Percentiles rank a stretch among this genome's conserved stretches.
Evolutionary conservation across 1,140 invertebrate species (phyloP).

Genomic region (Anastatus disparis): DNA sequence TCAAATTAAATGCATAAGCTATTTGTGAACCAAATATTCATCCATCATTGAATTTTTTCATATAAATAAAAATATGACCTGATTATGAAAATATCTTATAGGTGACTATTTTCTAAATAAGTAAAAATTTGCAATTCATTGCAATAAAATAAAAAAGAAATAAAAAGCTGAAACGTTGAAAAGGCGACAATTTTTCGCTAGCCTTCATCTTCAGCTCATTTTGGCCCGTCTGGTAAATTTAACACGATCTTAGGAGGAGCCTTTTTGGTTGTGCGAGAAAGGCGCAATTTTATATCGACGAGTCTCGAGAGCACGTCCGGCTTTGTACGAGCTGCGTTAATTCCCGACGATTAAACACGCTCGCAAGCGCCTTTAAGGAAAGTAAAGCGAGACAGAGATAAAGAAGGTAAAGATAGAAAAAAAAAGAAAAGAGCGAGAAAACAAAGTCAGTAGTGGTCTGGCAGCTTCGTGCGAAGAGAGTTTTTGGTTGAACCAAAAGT

Average conservation of each 20-base stretch:
- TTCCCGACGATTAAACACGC: conserved; percentile 51
- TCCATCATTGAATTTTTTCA: too few species aligned
- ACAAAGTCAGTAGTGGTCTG: not conserved
- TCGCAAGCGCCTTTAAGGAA: conserved; percentile 25
- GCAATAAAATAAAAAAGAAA: too few species aligned
- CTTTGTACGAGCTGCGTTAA: conserved; percentile 54
- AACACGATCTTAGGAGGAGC: too few species aligned
- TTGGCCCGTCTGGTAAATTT: not conserved
- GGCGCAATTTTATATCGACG: conserved; percentile 5
- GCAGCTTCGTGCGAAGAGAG: not conserved
- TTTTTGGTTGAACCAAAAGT: conserved; percentile 20
- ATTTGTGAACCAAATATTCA: too few species aligned
- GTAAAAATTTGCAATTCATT: too few species aligned
- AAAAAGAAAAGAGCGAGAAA: not conserved
- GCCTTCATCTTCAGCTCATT: not conserved
- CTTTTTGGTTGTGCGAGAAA: too few species aligned
- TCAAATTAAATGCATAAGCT: too few species aligned
- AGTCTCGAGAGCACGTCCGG: conserved; percentile 46
- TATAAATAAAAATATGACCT: too few species aligned
- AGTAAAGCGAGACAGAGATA: not conserved
- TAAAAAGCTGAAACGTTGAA: too few species aligned
- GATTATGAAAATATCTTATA: too few species aligned
- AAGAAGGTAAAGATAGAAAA: not conserved
- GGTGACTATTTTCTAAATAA: too few species aligned
- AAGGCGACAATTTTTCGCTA: too few species aligned